A percentile compares a stretch with the other conserved stretches of the same genome.
These are phyloP conservation scores for western clawed frog (Xenopus tropicalis) DNA, from an alignment of 2,113 vertebrate species.

Conservation along the genomic window UCB_Xtro_10.0 CM004446.2:30214501-30215000, in stretches of 20 bases:
- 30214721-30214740: slow-evolving; percentile 87
- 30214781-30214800: slow-evolving; percentile 76
- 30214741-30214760: slow-evolving; percentile 83
- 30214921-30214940: slow-evolving; percentile 87
- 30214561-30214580: too few relatives aligned
- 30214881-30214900: slow-evolving; percentile 83
- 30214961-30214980: slow-evolving; percentile 80
- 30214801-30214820: background rate
- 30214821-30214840: too few relatives aligned
- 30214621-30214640: too few relatives aligned
- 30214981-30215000: slow-evolving; percentile 77
- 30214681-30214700: slow-evolving; percentile 83
- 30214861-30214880: background rate
- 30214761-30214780: slow-evolving; percentile 64
- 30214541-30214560: too few relatives aligned
- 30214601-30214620: too few relatives aligned
- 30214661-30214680: slow-evolving; percentile 24
- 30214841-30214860: too few relatives aligned
- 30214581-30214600: too few relatives aligned
- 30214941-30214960: slow-evolving; percentile 86
- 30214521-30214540: background rate
- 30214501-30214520: slow-evolving; percentile 61
- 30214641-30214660: too few relatives aligned
- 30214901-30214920: slow-evolving; percentile 89
- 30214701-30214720: slow-evolving; percentile 90